Percentiles rank a stretch among this genome's conserved stretches.
phyloP scores from a whole-genome alignment of 2,888 invertebrate genomes.

The Halocaridina rubra region DNA sequence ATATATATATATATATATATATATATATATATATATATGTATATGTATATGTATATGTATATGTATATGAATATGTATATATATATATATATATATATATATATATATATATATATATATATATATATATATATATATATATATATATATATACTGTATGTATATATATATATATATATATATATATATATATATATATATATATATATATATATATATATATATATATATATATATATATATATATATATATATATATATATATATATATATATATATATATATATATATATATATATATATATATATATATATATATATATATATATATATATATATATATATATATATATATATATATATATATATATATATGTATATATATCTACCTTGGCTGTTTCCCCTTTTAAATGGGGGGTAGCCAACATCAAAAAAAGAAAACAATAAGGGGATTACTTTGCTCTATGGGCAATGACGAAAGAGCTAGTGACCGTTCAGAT shows the following conservation, averaged over 20 bases:
- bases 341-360: background rate
- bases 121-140: conserved; percentile 8
- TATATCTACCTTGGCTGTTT: background rate
- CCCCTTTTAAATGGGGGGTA: too few relatives aligned
- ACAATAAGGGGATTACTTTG: too few relatives aligned
- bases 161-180: background rate
- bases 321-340: background rate
- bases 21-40: conserved; percentile 8
- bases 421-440: too few relatives aligned
- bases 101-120: background rate
- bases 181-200: conserved; percentile 8
- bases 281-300: background rate
- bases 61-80: background rate
- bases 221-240: background rate
- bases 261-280: background rate
- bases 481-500: too few relatives aligned
- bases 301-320: background rate
- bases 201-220: conserved; percentile 5
- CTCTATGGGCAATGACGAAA: too few relatives aligned
- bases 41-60: conserved; percentile 8
- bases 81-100: conserved; percentile 8
- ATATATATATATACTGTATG: background rate
- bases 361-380: background rate
- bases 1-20: conserved; percentile 1
- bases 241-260: background rate